Base-by-base conservation (phyloP, 2,888 invertebrate species). In the Nephrocerus scutellatus region DNA sequence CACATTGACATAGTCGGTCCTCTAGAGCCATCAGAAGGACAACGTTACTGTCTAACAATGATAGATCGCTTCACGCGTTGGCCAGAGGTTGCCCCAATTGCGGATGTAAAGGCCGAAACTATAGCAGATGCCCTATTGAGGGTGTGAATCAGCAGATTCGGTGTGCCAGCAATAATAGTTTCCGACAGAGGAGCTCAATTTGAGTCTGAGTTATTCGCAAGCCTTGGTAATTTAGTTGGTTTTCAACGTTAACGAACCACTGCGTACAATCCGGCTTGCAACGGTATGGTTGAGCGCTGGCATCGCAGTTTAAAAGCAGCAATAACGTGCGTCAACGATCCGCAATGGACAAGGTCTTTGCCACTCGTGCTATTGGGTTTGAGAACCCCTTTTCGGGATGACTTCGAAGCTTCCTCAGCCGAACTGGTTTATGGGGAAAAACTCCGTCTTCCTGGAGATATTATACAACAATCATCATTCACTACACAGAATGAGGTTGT, bases 71-170 rank as follows among this genome's bases (percentile, higher is more conserved):
- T 43, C 30, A 28, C 41, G 4, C 28, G 53, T 5, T 57, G 54
- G 53, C 53, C 51, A 4, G 53, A 49, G 18, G 52, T 50, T 8
- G 34, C 49, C 4, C 53, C 55, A 2, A 31, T 56, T 3, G 15
- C 19, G 12, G 49, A 56, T 23, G 50, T 51, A 24, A 45, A 49
- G 6, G 50, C 56, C 1, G 43, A 42, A 6, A 49, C 45, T 5
- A 29, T 45, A 8, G 62, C 60, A 2, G 35, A 35, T 10, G 34
- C 35, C 8, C 30, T 31, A 21, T 30, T 22, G 23, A 14, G 10
- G 3, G 12, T 14, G 0, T 72, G 69, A 71, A 55, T 71, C 3
- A 35, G 65, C 2, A 44, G 66, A 6, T 70, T 59, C 38, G 68
- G 70, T 0, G 50, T 56, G 5, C 70, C 69, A 6, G 13, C 20